phyloP scores from a whole-genome alignment of 1,140 invertebrate species.

The Augochlora pura region DNA sequence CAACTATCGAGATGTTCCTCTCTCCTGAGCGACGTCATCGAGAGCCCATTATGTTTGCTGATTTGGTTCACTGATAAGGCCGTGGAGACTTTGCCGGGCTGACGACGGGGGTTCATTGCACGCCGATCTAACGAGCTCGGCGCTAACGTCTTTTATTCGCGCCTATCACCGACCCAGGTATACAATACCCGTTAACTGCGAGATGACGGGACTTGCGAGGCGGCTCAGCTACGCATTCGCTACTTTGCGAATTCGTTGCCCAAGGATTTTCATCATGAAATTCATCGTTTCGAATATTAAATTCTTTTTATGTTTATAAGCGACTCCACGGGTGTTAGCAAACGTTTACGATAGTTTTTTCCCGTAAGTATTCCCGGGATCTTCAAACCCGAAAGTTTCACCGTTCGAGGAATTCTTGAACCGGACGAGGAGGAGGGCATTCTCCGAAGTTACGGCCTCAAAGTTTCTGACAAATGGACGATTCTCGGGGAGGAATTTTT shows the following conservation, averaged over 20 bases:
- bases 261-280: too few relatives aligned
- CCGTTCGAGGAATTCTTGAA: constrained; percentile 7
- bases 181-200: too few relatives aligned
- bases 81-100: background rate
- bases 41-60: constrained; percentile 30
- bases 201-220: too few relatives aligned
- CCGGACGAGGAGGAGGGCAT: constrained; percentile 5
- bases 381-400: background rate
- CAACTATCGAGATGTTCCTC: constrained; percentile 18
- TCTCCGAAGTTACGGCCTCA: constrained; percentile 8
- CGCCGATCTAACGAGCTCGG: background rate
- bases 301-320: background rate
- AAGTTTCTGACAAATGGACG: background rate
- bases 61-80: constrained; percentile 22
- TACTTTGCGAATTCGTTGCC: background rate
- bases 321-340: background rate
- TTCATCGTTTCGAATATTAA: too few relatives aligned
- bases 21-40: constrained; percentile 18
- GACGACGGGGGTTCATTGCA: background rate
- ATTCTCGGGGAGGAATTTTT: too few relatives aligned
- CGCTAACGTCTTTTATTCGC: background rate
- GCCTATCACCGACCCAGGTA: constrained; percentile 3
- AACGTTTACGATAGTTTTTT: background rate
- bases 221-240: too few relatives aligned
- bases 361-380: background rate